These are phyloP conservation scores for Temnopleurus reevesii DNA, from an alignment of 53 echinoderm and acorn worm genomes.

Conservation along the genomic window DNA sequence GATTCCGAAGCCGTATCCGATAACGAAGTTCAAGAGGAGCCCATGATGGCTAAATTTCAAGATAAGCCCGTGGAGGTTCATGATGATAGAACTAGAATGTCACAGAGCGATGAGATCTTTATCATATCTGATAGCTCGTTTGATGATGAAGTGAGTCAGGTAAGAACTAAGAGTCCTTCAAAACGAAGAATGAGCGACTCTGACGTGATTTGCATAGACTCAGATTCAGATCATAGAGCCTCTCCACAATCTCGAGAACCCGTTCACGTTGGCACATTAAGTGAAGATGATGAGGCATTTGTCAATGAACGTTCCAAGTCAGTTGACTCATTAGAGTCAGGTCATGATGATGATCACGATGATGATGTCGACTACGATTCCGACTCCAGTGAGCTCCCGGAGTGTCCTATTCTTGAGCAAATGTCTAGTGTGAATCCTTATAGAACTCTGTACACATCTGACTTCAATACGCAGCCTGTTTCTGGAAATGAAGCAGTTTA, in stretches of 20 bases:
- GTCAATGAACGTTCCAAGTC: background rate
- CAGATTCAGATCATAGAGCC: background rate
- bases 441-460: background rate
- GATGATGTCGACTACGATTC: background rate
- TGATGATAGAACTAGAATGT: background rate
- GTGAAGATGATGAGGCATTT: background rate
- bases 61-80: background rate
- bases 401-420: background rate
- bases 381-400: conserved; percentile 12
- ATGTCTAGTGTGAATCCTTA: background rate
- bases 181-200: background rate
- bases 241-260: background rate
- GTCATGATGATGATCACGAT: background rate
- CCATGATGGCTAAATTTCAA: background rate
- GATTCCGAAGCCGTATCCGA: background rate
- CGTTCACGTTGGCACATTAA: background rate
- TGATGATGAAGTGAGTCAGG: background rate
- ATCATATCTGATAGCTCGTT: background rate
- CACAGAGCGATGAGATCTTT: background rate
- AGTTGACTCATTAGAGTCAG: background rate
- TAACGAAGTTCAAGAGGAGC: background rate
- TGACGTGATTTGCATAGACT: conserved; percentile 24
- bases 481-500: background rate
- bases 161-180: background rate
- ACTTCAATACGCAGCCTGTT: background rate